Evolutionary conservation across 2,888 invertebrate genomes (phyloP).

Genomic region (Sepioteuthis lessoniana): DNA sequence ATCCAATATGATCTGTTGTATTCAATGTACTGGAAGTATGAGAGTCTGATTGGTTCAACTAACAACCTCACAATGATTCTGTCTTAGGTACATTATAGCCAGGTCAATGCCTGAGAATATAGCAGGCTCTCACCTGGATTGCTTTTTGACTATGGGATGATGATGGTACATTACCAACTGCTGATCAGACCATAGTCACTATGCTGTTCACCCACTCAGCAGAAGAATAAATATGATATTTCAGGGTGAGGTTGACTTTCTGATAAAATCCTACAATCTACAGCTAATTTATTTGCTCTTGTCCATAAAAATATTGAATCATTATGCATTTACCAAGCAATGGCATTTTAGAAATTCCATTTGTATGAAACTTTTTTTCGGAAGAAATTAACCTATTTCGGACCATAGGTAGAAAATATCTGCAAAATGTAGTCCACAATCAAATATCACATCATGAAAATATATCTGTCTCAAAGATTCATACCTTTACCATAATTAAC

Average conservation of each 20-base stretch:
- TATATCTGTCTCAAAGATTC: not conserved
- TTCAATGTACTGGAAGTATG: not conserved
- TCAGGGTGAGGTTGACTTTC: not conserved
- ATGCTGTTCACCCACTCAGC: not conserved
- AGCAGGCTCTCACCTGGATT: not conserved
- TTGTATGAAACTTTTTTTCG: not conserved
- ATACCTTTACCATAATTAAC: not conserved
- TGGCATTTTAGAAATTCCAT: not conserved
- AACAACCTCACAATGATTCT: not conserved
- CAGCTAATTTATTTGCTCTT: not conserved
- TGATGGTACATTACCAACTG: not conserved
- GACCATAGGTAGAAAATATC: not conserved
- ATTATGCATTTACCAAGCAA: not conserved
- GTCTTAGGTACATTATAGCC: not conserved
- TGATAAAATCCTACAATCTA: not conserved
- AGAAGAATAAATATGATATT: not conserved
- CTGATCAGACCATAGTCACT: not conserved
- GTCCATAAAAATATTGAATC: not conserved
- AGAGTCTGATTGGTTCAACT: not conserved
- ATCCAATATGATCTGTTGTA: not conserved
- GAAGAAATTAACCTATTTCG: not conserved
- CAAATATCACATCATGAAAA: not conserved
- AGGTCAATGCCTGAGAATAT: no score
- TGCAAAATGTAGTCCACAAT: not conserved
- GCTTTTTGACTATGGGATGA: not conserved